Conservation (phyloP, 2,888 invertebrate species). For the Metopia argyrocephala region DNA sequence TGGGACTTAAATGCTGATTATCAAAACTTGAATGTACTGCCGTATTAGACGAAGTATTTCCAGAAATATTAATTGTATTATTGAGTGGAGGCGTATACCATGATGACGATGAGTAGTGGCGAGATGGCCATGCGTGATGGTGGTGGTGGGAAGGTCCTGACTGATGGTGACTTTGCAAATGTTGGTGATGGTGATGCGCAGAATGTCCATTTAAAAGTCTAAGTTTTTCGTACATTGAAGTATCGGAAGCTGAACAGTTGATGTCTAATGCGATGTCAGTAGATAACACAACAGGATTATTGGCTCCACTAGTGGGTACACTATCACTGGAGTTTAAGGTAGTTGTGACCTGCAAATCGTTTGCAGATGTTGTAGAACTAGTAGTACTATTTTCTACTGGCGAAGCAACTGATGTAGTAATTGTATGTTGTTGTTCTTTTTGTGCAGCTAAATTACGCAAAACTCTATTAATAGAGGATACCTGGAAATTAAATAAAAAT, state of each 20-base stretch:
- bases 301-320: conserved; percentile 52
- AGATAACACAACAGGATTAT: conserved; percentile 43
- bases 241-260: conserved; percentile 58
- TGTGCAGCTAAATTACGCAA: conserved; percentile 96
- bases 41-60: conserved; percentile 64
- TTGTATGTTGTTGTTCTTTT: conserved; percentile 82
- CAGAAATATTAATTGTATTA: conserved; percentile 48
- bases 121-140: conserved; percentile 67
- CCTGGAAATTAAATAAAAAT: conserved; percentile 66
- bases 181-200: conserved; percentile 65
- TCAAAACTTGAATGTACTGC: conserved; percentile 46
- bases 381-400: conserved; percentile 42
- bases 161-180: conserved; percentile 65
- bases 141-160: conserved; percentile 54
- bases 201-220: conserved; percentile 72
- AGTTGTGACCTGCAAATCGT: conserved; percentile 71
- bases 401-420: conserved; percentile 40
- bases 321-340: conserved; percentile 75
- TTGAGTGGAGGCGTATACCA: conserved; percentile 76
- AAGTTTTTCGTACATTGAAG: conserved; percentile 75
- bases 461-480: conserved; percentile 91
- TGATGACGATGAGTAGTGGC: conserved; percentile 71
- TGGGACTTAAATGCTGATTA: conserved; percentile 41
- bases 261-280: conserved; percentile 66
- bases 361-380: conserved; percentile 51